Evolutionary conservation across 2,888 invertebrate species (phyloP), one percentile per base, ranked within the genome.

Genomic region (Drosophila mayaguana): DNA sequence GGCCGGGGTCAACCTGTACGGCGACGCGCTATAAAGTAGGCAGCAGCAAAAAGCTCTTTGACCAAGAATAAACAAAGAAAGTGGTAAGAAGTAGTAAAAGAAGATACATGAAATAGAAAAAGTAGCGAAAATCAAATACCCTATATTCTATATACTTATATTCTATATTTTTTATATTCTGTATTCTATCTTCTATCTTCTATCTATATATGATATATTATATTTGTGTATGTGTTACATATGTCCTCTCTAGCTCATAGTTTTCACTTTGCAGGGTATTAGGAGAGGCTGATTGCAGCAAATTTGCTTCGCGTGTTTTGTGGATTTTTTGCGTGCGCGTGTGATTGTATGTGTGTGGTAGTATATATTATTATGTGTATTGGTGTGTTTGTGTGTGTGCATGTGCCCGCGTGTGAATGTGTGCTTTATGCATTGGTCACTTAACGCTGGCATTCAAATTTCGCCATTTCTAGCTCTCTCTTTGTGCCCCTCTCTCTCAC

Each of bases 381-480:
- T 32, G 32, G 9, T 2, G 32, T 38, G 32, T 40, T 55, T 28
- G 2, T 57, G 20, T 34, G 18, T 56, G 38, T 62, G 22, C 50
- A 38, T 38, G 8, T 38, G 7, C n/a, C 2, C 16, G 42, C 36
- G 20, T 34, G 5, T 56, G 20, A 38, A 25, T 54, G 46, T 65
- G 34, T 56, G 48, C 57, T 38, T 59, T 57, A 34, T 57, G 54
- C 61, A 59, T 68, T 72, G 74, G 66, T 76, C 89, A 83, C 76
- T 84, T 80, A 87, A 57, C 74, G 72, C 65, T 74, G 78, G 65
- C 72, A 80, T 75, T 81, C 89, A 89, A 76, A 89, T 87, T 76
- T 71, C 61, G 65, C 55, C 51, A 57, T 62, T 64, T 65, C 32
- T 68, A 55, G 54, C 64, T 63, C 40, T 20, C 4, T 38, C 36